Base-by-base conservation (phyloP, 2,797 vertebrate genomes). In the Apodemus agrarius region DNA sequence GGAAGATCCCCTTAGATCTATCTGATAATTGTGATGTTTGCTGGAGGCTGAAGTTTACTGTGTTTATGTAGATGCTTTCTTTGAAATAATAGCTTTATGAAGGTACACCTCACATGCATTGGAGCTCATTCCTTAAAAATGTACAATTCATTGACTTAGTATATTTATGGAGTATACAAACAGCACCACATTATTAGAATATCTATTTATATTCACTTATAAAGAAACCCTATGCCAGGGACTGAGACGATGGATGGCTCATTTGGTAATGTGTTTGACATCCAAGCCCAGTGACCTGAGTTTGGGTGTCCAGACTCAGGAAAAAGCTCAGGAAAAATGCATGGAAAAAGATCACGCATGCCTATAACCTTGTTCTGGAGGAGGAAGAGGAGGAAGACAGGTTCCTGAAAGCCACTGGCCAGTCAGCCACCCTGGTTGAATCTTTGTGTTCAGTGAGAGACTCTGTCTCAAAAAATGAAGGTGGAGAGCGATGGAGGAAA, bases 1-100 rank as follows among this genome's bases (percentile, higher is more conserved):
- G 31, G 87, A 88, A 87, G 46, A 75, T 91, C 89, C 63, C 75
- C 94, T 92, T 86, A 67, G 72, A 65, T 96, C 21, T 78, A 46
- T 80, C n/a, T 65, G 37, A 61, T 72, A 65, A 69, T 92, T 29
- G 7, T 59, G n/a, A 75, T 86, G 90, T 85, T 96, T 93, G 82
- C 13, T 82, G 29, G 65, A 75, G 67, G 31, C n/a, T 57, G 3
- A 79, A 76, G 37, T 65, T 5, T 91, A 40, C 52, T 49, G 0
- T 89, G 72, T 95, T 82, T 46, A 16, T 86, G 26, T 76, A 69
- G 89, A 69, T 75, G 3, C 54, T 43, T 94, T 87, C 90, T 94
- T 52, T 29, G 21, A 83, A 95, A 54, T 78, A 93, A 67, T 26
- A 87, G 43, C 6, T 90, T 82, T 94, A 76, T 59, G 85, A 83